Percentiles rank a stretch among this genome's conserved stretches.
These are phyloP conservation scores for Cepaea nemoralis DNA, from an alignment of 1,140 invertebrate genomes.

Conservation along the genomic window DNA sequence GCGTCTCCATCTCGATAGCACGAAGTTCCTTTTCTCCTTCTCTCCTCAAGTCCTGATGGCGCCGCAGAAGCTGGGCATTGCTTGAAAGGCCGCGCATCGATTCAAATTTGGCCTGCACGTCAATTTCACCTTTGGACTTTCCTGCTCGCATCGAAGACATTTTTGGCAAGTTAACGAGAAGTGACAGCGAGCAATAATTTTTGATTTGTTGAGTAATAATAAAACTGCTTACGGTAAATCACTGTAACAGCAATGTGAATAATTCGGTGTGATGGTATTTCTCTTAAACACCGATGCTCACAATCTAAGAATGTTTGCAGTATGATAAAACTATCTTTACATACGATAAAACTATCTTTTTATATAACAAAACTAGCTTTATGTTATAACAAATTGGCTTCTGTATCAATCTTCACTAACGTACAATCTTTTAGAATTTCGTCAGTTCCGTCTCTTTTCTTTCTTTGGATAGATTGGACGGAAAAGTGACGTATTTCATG, in stretches of 20 bases:
- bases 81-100: not conserved
- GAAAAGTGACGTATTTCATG: too few relatives aligned
- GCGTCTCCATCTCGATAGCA: not conserved
- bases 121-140: not conserved
- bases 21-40: not conserved
- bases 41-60: not conserved
- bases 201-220: not conserved
- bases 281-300: too few relatives aligned
- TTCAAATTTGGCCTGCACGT: not conserved
- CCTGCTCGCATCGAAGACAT: too few relatives aligned
- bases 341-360: too few relatives aligned
- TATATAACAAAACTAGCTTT: too few relatives aligned
- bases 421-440: too few relatives aligned
- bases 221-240: not conserved
- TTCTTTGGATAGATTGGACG: too few relatives aligned
- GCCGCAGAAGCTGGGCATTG: not conserved
- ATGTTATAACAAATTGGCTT: too few relatives aligned
- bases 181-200: not conserved
- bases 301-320: too few relatives aligned
- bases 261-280: not conserved
- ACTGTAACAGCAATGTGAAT: not conserved
- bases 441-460: too few relatives aligned
- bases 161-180: not conserved
- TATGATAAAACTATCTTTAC: too few relatives aligned
- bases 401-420: too few relatives aligned